phyloP scores from a whole-genome alignment of 2,888 invertebrate genomes.

The Horisme vitalbata region DNA sequence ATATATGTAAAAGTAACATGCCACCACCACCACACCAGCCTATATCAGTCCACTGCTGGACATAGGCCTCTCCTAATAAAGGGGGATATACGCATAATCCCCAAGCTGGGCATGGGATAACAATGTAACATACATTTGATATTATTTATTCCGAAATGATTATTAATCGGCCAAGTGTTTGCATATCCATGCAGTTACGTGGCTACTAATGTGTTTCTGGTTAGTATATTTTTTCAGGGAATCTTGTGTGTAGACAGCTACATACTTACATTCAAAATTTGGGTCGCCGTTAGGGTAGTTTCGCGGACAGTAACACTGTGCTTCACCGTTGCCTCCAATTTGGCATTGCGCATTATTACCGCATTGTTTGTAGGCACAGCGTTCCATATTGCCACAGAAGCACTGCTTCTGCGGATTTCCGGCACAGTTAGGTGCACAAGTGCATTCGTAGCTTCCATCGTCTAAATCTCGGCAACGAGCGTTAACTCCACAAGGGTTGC shows the following conservation, averaged over 20 bases:
- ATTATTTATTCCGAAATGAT: too few relatives aligned
- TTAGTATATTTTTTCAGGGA: too few relatives aligned
- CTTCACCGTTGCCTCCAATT: slow-evolving; percentile 85
- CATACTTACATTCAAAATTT: slow-evolving; percentile 90
- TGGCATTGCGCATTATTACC: slow-evolving; percentile 92
- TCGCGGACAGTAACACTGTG: slow-evolving; percentile 93
- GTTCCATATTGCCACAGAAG: slow-evolving; percentile 88
- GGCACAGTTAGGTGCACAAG: slow-evolving; percentile 89
- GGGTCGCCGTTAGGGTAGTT: slow-evolving; percentile 93
- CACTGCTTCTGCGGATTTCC: slow-evolving; percentile 93
- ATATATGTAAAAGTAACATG: too few relatives aligned
- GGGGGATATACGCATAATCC: too few relatives aligned
- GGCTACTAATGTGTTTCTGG: too few relatives aligned
- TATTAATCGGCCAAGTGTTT: too few relatives aligned
- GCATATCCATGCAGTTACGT: neutral
- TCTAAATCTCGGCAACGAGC: slow-evolving; percentile 90
- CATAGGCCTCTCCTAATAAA: too few relatives aligned
- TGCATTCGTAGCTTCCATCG: slow-evolving; percentile 90
- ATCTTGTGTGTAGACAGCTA: too few relatives aligned
- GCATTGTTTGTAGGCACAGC: slow-evolving; percentile 91
- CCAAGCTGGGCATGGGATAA: too few relatives aligned
- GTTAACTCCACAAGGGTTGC: slow-evolving; percentile 93
- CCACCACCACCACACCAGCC: too few relatives aligned
- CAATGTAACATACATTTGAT: too few relatives aligned
- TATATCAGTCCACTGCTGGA: too few relatives aligned